Percentiles rank a stretch among this genome's conserved stretches.
phyloP scores from a whole-genome alignment of 1,140 invertebrate genomes.

The Triops cancriformis region DNA sequence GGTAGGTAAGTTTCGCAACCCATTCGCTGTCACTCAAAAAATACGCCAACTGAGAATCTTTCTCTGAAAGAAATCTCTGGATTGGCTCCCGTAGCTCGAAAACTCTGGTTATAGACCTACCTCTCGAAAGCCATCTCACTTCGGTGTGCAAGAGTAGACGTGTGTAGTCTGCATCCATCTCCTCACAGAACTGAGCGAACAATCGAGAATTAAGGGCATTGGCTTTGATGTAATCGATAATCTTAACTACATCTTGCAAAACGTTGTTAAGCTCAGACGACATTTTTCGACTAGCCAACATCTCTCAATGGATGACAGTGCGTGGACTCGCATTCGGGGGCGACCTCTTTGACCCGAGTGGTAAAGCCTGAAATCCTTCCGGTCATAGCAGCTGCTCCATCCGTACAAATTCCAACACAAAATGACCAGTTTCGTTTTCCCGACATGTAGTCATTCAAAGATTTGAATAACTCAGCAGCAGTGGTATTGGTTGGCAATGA shows the following conservation, averaged over 20 bases:
- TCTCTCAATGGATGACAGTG: constrained; percentile 30
- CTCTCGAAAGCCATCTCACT: constrained; percentile 33
- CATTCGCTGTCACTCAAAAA: not conserved
- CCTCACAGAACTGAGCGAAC: not conserved
- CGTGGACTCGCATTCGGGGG: constrained; percentile 28
- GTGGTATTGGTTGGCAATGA: constrained; percentile 28
- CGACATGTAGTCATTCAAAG: constrained; percentile 26
- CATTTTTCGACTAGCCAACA: not conserved
- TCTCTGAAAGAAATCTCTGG: constrained; percentile 30
- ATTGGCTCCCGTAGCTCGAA: constrained; percentile 32
- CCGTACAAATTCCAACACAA: constrained; percentile 34
- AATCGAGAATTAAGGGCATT: no score
- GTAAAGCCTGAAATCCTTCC: constrained; percentile 31
- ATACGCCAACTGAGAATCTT: not conserved
- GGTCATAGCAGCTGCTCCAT: constrained; percentile 34
- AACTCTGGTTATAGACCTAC: constrained; percentile 31
- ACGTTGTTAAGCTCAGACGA: no score
- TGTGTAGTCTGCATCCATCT: not conserved
- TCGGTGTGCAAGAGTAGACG: no score
- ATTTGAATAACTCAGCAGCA: constrained; percentile 29
- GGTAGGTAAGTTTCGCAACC: not conserved
- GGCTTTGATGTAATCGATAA: no score
- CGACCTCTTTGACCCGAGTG: constrained; percentile 30
- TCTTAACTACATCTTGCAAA: no score
- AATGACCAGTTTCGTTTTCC: constrained; percentile 28